A percentile compares a stretch with the other conserved stretches of the same genome.
Evolutionary conservation across 2,888 invertebrate species (phyloP).

Genomic region (Plutella xylostella): DNA sequence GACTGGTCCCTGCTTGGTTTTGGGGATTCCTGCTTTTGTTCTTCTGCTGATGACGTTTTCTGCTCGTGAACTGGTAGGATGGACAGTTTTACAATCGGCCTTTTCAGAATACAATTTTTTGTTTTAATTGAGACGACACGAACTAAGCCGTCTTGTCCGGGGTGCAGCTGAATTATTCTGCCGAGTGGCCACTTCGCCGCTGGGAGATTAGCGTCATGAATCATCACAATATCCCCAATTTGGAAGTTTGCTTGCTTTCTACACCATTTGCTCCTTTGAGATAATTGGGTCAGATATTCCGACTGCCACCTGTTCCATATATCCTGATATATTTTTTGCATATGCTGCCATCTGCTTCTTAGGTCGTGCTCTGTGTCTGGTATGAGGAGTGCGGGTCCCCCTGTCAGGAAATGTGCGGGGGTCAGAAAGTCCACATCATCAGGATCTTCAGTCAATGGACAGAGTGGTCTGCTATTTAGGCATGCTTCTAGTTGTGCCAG

Average conservation of each 20-base stretch:
- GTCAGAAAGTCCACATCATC: slow-evolving; percentile 5
- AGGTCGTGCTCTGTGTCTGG: not conserved
- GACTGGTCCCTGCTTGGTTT: no score
- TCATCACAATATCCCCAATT: slow-evolving; percentile 10
- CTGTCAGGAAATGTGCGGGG: slow-evolving; percentile 7
- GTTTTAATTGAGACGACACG: slow-evolving; percentile 16
- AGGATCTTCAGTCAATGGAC: not conserved
- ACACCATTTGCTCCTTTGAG: slow-evolving; percentile 11
- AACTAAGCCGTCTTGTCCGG: slow-evolving; percentile 13
- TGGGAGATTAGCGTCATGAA: no score
- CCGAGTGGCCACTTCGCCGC: slow-evolving; percentile 12
- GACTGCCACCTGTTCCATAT: slow-evolving; percentile 19
- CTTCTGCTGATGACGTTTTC: not conserved
- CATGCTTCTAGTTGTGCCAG: no score
- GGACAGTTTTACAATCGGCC: slow-evolving; percentile 11
- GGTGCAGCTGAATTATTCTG: slow-evolving; percentile 10
- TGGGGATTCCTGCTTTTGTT: not conserved
- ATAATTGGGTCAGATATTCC: no score
- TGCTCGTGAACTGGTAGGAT: slow-evolving; percentile 2
- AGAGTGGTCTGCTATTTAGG: slow-evolving; percentile 7
- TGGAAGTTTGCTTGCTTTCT: slow-evolving; percentile 7
- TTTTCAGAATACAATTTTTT: slow-evolving; percentile 9
- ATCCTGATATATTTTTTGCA: not conserved
- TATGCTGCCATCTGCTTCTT: slow-evolving; percentile 6
- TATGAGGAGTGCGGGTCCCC: slow-evolving; percentile 1